Conservation (phyloP, 2,797 vertebrate genomes). For the Lycodopsis pacificus region DNA sequence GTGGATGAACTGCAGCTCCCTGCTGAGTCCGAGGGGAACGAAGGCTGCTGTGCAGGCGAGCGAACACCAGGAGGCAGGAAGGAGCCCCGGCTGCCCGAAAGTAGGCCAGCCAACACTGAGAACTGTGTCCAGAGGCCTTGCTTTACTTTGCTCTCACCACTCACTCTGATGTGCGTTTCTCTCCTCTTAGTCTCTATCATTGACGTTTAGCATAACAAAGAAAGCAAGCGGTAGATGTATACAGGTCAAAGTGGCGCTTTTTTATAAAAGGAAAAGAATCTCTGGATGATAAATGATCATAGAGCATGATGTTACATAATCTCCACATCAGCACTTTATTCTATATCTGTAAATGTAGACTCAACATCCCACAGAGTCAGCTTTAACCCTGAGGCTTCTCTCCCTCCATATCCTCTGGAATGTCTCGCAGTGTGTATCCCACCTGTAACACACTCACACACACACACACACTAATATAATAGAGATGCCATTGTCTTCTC, state of each 20-base stretch:
- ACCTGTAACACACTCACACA: constrained; percentile 42
- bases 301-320: neutral
- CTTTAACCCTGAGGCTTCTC: constrained; percentile 40
- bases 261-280: neutral
- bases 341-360: constrained; percentile 11
- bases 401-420: constrained; percentile 68
- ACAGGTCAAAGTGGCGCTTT: neutral
- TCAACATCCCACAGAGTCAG: constrained; percentile 28
- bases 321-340: constrained; percentile 17
- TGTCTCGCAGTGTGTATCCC: constrained; percentile 55
- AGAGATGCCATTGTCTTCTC: constrained; percentile 46
- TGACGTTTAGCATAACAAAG: constrained; percentile 9
- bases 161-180: constrained; percentile 46
- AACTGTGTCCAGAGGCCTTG: constrained; percentile 52
- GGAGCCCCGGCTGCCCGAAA: constrained; percentile 54
- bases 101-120: constrained; percentile 68
- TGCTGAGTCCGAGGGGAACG: rapidly evolving
- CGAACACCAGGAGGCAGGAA: constrained; percentile 69
- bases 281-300: neutral
- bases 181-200: constrained; percentile 25
- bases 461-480: constrained; percentile 27
- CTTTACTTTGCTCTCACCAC: constrained; percentile 52
- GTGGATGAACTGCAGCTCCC: neutral
- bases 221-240: neutral
- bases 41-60: rapidly evolving